Percentiles rank a stretch among this genome's conserved stretches.
Conservation (phyloP, 64 coral and sea anemone genomes). For the Porites lutea region DNA sequence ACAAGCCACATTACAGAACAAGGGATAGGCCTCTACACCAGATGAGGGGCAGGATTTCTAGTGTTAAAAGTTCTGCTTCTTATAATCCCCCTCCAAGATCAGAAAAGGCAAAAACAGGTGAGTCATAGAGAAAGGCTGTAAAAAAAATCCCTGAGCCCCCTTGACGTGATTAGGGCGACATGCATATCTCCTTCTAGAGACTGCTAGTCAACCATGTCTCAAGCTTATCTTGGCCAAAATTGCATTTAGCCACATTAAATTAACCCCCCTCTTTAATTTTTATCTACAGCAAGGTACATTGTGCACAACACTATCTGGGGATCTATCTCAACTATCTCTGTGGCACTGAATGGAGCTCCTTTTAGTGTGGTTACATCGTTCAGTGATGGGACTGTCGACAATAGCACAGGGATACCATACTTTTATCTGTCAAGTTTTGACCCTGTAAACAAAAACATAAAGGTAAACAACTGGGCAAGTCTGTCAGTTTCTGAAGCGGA, state of each 20-base stretch:
- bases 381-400: slow-evolving; percentile 29
- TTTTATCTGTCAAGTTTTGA: slow-evolving; percentile 17
- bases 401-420: slow-evolving; percentile 48
- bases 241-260: neutral
- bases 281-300: slow-evolving; percentile 19
- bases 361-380: slow-evolving; percentile 30
- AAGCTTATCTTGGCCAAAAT: no score
- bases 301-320: slow-evolving; percentile 37
- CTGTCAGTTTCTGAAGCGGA: slow-evolving; percentile 19
- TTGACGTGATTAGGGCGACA: no score
- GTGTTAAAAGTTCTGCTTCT: neutral
- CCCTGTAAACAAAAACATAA: neutral
- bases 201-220: no score
- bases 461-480: neutral
- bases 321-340: slow-evolving; percentile 31
- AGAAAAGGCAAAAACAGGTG: slow-evolving; percentile 56
- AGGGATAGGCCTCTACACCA: neutral
- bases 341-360: slow-evolving; percentile 9
- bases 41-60: neutral
- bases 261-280: neutral
- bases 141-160: neutral
- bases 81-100: slow-evolving; percentile 25
- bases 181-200: no score
- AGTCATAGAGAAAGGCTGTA: neutral
- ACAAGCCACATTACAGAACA: neutral